Base-by-base conservation (phyloP, 2,888 invertebrate species). In the Agriotes lineatus region DNA sequence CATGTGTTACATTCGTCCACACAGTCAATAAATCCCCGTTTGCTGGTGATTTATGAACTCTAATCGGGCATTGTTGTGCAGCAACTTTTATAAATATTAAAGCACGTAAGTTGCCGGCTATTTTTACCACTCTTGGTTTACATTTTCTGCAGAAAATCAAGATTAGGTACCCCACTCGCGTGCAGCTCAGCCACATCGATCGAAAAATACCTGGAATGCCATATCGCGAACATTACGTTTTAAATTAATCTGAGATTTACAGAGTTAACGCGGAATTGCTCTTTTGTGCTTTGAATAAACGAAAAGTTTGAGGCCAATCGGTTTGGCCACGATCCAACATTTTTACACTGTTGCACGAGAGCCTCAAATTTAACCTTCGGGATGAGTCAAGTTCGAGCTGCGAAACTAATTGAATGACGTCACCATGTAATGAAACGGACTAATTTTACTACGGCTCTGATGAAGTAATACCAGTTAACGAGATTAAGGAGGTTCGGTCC, bases 311-410 rank as follows among this genome's bases (percentile, higher is more conserved):
- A 7, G 25, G 25, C 45, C 4, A 48, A 20, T 18, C n/a, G 33
- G 2, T 44, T 45, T 59, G 59, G 59, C 44, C 1, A 10, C 3
- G 2, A 18, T 18, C 59, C 59, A 59, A 59, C 33, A 35, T 39
- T 57, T 39, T 37, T 57, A 35, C 33, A 25, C 59, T 59, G 59
- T 59, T 59, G 59, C 59, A 59, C 59, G 44, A 10, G 59, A 42
- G n/a, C n/a, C 9, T 14, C 4, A 45, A 33, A 30, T 44, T 14
- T 45, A 59, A 45, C 59, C 59, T 59, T 59, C 45, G 35, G 39
- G 42, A 25, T 44, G 45, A 59, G 59, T 59, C 59, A 59, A 59
- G 59, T 59, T 59, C 59, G 59, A 25, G 25, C 45, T 59, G 59
- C 1, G 25, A 59, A 59, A 59, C 59, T 45, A 59, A 59, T 59